Evolutionary conservation across 2,888 invertebrate genomes (phyloP).

Genomic region (Netelia melanura): DNA sequence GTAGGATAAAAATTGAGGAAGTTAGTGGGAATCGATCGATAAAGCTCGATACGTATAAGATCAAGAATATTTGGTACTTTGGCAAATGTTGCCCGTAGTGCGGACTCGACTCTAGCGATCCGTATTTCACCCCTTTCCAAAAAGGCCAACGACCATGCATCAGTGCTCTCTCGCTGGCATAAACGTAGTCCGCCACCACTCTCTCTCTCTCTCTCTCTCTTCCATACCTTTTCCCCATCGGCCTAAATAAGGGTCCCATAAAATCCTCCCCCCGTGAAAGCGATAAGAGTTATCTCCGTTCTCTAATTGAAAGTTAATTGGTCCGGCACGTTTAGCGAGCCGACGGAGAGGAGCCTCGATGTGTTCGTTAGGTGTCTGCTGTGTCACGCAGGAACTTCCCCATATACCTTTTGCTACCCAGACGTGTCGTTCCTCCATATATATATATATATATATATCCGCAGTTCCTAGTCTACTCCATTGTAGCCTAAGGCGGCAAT

Average conservation of each 20-base stretch:
- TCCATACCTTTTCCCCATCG: slow-evolving; percentile 51
- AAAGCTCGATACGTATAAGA: slow-evolving; percentile 71
- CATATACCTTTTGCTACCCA: background rate
- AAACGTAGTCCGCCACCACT: slow-evolving; percentile 46
- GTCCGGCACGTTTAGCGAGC: slow-evolving; percentile 81
- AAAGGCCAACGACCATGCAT: slow-evolving; percentile 61
- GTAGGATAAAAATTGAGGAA: background rate
- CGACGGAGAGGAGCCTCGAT: slow-evolving; percentile 62
- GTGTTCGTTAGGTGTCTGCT: background rate
- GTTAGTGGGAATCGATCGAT: slow-evolving; percentile 17
- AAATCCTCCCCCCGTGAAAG: slow-evolving; percentile 81
- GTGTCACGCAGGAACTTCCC: background rate
- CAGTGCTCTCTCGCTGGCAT: slow-evolving; percentile 53
- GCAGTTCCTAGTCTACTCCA: slow-evolving; percentile 45
- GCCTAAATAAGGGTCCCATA: slow-evolving; percentile 82
- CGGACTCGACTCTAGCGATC: slow-evolving; percentile 72
- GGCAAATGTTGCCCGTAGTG: slow-evolving; percentile 9
- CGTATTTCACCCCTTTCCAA: slow-evolving; percentile 80
- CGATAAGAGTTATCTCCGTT: slow-evolving; percentile 84
- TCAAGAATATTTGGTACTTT: slow-evolving; percentile 20
- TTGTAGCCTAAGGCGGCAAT: slow-evolving; percentile 81
- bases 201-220: slow-evolving; percentile 5
- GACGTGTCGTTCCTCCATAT: background rate
- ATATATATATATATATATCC: background rate
- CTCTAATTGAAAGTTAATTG: slow-evolving; percentile 85